Percentiles rank a stretch among this genome's conserved stretches.
These are phyloP conservation scores for Heliconius eleuchia DNA, from an alignment of 1,140 invertebrate genomes.

Conservation along the genomic window DNA sequence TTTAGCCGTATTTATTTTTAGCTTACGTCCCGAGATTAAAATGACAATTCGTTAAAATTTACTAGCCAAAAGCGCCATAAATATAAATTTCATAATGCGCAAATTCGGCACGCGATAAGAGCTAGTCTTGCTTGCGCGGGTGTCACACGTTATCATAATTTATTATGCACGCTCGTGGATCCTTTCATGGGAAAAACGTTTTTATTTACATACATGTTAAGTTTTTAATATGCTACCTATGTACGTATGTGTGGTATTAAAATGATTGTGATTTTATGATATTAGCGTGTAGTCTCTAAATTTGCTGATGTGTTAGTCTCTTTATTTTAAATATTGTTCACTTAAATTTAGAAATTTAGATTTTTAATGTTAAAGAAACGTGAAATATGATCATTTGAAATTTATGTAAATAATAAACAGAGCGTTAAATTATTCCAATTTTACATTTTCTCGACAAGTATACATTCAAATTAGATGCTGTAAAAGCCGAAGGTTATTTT, in stretches of 20 bases:
- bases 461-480: too few species aligned
- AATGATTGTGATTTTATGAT: slow-evolving; percentile 3
- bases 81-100: slow-evolving; percentile 46
- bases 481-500: too few species aligned
- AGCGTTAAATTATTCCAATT: too few species aligned
- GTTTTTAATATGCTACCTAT: slow-evolving; percentile 22
- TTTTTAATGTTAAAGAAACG: too few species aligned
- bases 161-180: slow-evolving; percentile 48
- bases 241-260: not conserved
- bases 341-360: too few species aligned
- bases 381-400: too few species aligned
- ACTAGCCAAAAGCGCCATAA: slow-evolving; percentile 42
- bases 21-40: slow-evolving; percentile 47
- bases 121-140: slow-evolving; percentile 44
- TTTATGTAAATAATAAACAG: too few species aligned
- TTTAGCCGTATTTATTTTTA: slow-evolving; percentile 38
- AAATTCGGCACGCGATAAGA: slow-evolving; percentile 49
- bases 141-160: slow-evolving; percentile 52
- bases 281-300: slow-evolving; percentile 1
- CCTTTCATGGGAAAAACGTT: slow-evolving; percentile 36
- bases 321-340: too few species aligned
- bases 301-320: not conserved
- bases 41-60: slow-evolving; percentile 52
- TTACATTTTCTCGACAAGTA: too few species aligned
- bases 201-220: slow-evolving; percentile 36